Conservation (phyloP, 1,140 invertebrate species). For the Drosophila sulfurigaster region DNA sequence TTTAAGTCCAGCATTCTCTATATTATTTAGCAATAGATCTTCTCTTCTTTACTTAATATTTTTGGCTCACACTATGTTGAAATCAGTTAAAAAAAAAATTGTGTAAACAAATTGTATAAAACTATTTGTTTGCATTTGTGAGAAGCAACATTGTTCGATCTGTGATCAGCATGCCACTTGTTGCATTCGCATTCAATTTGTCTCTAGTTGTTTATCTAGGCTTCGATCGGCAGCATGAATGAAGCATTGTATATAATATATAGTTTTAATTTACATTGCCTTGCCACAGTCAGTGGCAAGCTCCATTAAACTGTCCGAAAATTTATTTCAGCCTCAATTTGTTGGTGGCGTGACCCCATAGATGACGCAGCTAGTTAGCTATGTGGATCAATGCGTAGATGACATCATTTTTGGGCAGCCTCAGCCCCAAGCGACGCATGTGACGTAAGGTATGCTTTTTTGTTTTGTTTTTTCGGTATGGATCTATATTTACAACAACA, state of each 20-base stretch:
- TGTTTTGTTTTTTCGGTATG: neutral
- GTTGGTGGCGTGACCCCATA: conserved; percentile 70
- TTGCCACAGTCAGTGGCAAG: conserved; percentile 30
- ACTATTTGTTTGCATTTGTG: conserved; percentile 46
- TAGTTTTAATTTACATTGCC: conserved; percentile 35
- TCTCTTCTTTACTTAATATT: conserved; percentile 37
- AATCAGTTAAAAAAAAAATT: conserved; percentile 34
- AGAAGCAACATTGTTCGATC: conserved; percentile 11
- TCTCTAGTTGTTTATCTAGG: conserved; percentile 48
- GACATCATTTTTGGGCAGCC: conserved; percentile 61
- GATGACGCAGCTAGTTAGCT: conserved; percentile 50
- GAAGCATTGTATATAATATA: conserved; percentile 7
- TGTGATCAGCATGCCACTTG: conserved; percentile 51
- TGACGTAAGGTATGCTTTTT: conserved; percentile 60
- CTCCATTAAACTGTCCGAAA: conserved; percentile 64
- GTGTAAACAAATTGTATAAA: conserved; percentile 20
- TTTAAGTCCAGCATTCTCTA: neutral
- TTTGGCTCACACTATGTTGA: conserved; percentile 38
- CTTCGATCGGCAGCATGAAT: conserved; percentile 17
- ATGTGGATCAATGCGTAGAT: conserved; percentile 72
- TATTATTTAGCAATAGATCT: neutral
- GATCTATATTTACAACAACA: conserved; percentile 71
- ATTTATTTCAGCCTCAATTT: conserved; percentile 74
- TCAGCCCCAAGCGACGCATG: conserved; percentile 27
- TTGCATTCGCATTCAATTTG: conserved; percentile 40